These are phyloP conservation scores for Aelia acuminata DNA, from an alignment of 2,888 invertebrate genomes.

Conservation along the genomic window DNA sequence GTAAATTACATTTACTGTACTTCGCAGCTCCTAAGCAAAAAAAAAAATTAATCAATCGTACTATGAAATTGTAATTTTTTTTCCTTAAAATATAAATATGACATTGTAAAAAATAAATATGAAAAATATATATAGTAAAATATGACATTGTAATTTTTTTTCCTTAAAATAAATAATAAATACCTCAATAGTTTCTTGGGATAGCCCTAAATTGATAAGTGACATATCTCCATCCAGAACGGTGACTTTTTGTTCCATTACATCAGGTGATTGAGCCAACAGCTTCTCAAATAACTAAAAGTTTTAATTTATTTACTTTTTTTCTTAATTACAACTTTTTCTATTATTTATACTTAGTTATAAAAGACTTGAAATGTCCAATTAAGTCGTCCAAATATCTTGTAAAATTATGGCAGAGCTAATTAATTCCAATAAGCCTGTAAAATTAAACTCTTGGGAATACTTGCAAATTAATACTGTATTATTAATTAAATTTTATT, in stretches of 20 bases:
- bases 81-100: neutral
- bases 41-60: neutral
- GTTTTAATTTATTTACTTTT: neutral
- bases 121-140: too few species aligned
- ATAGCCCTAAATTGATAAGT: slow-evolving; percentile 64
- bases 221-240: slow-evolving; percentile 64
- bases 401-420: too few species aligned
- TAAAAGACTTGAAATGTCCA: too few species aligned
- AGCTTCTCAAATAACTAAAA: slow-evolving; percentile 65
- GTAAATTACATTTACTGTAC: slow-evolving; percentile 65
- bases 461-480: too few species aligned
- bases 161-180: neutral
- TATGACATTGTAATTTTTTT: neutral
- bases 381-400: too few species aligned
- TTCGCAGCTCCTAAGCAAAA: slow-evolving; percentile 61
- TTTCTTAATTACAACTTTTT: too few species aligned
- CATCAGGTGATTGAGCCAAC: slow-evolving; percentile 60
- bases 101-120: too few species aligned
- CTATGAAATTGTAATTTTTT: neutral
- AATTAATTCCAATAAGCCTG: too few species aligned
- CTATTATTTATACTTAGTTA: too few species aligned
- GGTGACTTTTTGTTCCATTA: slow-evolving; percentile 64
- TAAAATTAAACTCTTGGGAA: too few species aligned
- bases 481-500: too few species aligned
- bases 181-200: slow-evolving; percentile 62